Percentiles rank a stretch among this genome's conserved stretches.
These are phyloP conservation scores for Paragorgia papillata DNA, from an alignment of 92 coral and sea anemone species.

Conservation along the genomic window DNA sequence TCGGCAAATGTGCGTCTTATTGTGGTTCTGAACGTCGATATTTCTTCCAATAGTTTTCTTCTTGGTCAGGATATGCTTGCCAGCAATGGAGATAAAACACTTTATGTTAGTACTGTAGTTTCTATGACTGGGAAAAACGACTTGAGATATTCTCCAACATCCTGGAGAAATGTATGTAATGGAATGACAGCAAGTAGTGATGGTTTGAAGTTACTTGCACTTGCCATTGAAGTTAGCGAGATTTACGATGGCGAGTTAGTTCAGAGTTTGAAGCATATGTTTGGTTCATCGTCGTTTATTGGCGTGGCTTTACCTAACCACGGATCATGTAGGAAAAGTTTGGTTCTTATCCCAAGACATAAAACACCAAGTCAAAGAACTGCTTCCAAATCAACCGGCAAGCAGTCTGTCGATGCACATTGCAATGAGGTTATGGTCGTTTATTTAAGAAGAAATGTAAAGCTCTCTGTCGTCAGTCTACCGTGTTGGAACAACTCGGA, in stretches of 20 bases:
- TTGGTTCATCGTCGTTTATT: background rate
- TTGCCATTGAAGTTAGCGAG: background rate
- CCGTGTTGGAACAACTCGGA: background rate
- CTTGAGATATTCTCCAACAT: background rate
- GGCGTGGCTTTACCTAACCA: background rate
- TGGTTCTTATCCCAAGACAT: background rate
- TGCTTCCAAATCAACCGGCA: no score
- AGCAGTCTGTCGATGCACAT: no score
- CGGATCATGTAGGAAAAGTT: background rate
- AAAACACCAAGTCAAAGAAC: background rate
- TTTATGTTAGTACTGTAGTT: conserved; percentile 7
- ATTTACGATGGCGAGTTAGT: background rate
- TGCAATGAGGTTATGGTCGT: conserved; percentile 13
- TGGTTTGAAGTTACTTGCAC: background rate
- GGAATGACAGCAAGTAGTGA: no score
- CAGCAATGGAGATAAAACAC: conserved; percentile 4
- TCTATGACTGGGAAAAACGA: conserved; percentile 1
- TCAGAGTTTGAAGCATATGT: background rate
- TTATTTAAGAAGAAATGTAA: conserved; percentile 16
- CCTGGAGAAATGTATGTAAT: background rate
- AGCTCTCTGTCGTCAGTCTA: background rate
- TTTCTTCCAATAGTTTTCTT: conserved; percentile 4
- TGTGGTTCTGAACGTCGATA: background rate
- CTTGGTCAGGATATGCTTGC: background rate
- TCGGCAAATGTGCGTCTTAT: conserved; percentile 12